Evolutionary conservation across 1,140 invertebrate species (phyloP).

Genomic region (Bombus confusus): DNA sequence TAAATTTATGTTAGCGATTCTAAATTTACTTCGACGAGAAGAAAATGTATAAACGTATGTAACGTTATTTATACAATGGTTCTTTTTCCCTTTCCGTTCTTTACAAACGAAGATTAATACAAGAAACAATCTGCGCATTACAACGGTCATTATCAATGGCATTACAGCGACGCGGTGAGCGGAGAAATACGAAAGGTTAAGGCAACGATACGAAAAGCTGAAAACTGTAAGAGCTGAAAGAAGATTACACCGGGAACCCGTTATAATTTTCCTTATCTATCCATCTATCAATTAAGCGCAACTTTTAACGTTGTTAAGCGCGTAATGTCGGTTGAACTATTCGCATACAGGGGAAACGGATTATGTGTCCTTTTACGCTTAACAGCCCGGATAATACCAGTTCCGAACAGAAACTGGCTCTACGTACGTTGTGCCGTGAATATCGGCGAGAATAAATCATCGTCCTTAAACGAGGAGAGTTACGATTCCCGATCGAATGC

Average conservation of each 20-base stretch:
- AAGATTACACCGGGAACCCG: not conserved
- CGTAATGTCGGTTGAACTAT: constrained; percentile 4
- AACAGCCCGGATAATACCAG: constrained; percentile 25
- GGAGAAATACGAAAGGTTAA: not conserved
- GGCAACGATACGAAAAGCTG: not conserved
- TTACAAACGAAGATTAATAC: no score
- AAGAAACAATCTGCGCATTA: not conserved
- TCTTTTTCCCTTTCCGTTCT: no score
- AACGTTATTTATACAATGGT: no score
- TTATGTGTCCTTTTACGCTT: constrained; percentile 38
- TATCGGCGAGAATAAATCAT: constrained; percentile 30
- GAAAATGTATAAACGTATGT: no score
- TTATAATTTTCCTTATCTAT: constrained; percentile 29
- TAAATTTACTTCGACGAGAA: no score
- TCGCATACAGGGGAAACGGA: constrained; percentile 8
- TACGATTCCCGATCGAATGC: not conserved
- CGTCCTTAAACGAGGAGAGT: not conserved
- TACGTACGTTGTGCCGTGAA: not conserved
- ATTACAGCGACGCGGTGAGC: not conserved
- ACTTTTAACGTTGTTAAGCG: constrained; percentile 35
- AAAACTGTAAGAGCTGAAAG: not conserved
- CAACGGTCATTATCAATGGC: no score
- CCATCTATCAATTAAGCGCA: constrained; percentile 14
- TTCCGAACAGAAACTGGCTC: constrained; percentile 26
- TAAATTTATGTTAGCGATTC: no score